Conservation (phyloP, 2,113 vertebrate genomes). For the Heterocephalus glaber region DNA sequence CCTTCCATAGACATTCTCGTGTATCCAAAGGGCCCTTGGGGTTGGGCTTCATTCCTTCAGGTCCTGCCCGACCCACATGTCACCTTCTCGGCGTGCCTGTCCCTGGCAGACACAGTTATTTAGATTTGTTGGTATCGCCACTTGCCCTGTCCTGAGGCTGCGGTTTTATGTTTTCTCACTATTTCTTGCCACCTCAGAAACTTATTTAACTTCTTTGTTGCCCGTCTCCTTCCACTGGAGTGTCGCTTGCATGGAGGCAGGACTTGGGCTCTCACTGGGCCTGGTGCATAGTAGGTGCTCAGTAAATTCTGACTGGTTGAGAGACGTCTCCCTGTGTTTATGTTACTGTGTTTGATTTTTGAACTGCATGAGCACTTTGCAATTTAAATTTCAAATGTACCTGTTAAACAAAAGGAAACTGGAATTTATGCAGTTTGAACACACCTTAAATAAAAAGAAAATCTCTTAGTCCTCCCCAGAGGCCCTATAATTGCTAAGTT, state of each 20-base stretch:
- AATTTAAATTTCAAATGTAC: neutral
- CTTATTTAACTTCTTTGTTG: neutral
- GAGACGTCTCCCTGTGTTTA: neutral
- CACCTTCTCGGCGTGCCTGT: neutral
- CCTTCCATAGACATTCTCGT: neutral
- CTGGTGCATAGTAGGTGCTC: neutral
- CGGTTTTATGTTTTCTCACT: neutral
- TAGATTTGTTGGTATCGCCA: neutral
- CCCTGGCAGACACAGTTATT: neutral
- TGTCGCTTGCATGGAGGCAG: neutral
- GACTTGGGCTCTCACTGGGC: neutral
- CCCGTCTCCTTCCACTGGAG: neutral
- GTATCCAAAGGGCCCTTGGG: rapidly evolving
- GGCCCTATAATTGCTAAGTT: neutral
- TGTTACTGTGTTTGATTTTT: neutral
- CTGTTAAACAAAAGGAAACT: neutral
- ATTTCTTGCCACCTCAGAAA: neutral
- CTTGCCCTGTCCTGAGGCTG: neutral
- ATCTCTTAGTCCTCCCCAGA: neutral
- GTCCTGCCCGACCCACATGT: neutral
- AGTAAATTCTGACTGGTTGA: neutral
- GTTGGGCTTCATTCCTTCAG: neutral
- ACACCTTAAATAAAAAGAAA: neutral
- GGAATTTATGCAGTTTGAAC: neutral
- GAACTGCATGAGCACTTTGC: neutral